Evolutionary conservation across 2,797 vertebrate genomes (phyloP).

Genomic region (Morelia viridis): DNA sequence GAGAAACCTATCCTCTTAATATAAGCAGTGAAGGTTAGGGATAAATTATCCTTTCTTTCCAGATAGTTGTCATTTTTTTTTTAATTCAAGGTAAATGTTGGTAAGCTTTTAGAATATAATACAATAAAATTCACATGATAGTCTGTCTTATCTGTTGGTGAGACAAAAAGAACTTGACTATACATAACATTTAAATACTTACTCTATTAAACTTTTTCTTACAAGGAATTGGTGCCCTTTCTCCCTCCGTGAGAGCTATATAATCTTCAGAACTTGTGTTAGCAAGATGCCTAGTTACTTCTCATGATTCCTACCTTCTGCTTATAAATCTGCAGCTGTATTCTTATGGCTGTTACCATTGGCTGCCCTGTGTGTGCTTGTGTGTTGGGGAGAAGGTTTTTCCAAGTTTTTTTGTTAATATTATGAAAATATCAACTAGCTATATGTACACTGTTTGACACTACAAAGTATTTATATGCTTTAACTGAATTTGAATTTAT

Average conservation of each 20-base stretch:
- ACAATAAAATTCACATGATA: conserved; percentile 44
- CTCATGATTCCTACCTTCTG: not conserved
- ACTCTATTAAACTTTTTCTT: conserved; percentile 34
- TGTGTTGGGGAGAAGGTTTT: not conserved
- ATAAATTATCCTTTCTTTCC: conserved; percentile 31
- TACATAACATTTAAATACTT: conserved; percentile 35
- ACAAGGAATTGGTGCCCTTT: not conserved
- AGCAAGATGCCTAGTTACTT: not conserved
- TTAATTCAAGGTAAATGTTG: conserved; percentile 64
- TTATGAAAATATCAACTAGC: not conserved
- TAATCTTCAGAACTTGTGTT: not conserved
- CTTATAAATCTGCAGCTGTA: not conserved
- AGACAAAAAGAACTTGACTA: conserved; percentile 50
- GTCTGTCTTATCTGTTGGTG: conserved; percentile 40
- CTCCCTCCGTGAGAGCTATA: not conserved
- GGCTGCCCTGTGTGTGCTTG: conserved; percentile 36
- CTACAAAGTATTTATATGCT: not conserved
- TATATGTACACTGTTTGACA: not conserved
- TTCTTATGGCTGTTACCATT: not conserved
- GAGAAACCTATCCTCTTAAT: conserved; percentile 51
- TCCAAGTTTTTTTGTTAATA: not conserved
- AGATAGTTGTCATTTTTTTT: conserved; percentile 57
- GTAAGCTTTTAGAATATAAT: conserved; percentile 51
- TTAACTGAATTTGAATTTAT: not conserved
- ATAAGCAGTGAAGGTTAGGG: conserved; percentile 42